Evolutionary conservation across 2,797 vertebrate genomes (phyloP).

Genomic region (Sebastes kiyomatsui): DNA sequence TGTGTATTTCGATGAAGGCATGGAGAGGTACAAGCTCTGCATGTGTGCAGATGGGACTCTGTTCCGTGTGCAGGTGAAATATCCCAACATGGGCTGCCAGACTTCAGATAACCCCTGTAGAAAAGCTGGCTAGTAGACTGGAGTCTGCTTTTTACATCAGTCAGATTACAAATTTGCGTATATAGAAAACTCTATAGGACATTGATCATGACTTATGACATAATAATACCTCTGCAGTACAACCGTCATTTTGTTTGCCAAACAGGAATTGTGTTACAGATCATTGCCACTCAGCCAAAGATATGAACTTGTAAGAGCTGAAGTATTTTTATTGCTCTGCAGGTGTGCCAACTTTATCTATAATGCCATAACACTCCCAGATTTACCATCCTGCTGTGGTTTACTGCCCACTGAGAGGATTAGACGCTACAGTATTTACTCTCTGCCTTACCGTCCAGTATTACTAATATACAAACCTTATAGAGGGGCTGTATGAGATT

Average conservation of each 20-base stretch:
- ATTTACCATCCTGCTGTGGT: constrained; percentile 14
- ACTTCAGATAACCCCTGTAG: constrained; percentile 92
- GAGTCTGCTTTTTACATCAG: constrained; percentile 6
- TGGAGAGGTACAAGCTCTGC: constrained; percentile 96
- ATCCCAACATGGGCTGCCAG: constrained; percentile 95
- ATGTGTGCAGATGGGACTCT: constrained; percentile 96
- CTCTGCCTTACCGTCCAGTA: constrained; percentile 55
- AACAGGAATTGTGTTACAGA: constrained; percentile 27
- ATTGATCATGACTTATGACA: constrained; percentile 22
- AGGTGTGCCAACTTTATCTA: constrained; percentile 19
- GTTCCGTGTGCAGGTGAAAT: constrained; percentile 93
- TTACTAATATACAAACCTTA: constrained; percentile 31
- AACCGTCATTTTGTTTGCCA: constrained; percentile 29
- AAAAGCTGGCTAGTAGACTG: constrained; percentile 75
- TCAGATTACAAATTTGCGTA: constrained; percentile 4
- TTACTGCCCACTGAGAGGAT: background rate
- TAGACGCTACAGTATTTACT: constrained; percentile 34
- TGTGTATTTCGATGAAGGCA: constrained; percentile 82
- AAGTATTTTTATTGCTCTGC: constrained; percentile 33
- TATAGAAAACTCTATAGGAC: background rate
- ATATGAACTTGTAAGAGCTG: constrained; percentile 17
- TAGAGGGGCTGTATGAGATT: background rate
- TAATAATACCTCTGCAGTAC: constrained; percentile 35
- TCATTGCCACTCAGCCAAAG: constrained; percentile 57
- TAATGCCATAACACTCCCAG: constrained; percentile 5